phyloP scores from a whole-genome alignment of 1,140 invertebrate species.

The Leptinotarsa undecemlineata region DNA sequence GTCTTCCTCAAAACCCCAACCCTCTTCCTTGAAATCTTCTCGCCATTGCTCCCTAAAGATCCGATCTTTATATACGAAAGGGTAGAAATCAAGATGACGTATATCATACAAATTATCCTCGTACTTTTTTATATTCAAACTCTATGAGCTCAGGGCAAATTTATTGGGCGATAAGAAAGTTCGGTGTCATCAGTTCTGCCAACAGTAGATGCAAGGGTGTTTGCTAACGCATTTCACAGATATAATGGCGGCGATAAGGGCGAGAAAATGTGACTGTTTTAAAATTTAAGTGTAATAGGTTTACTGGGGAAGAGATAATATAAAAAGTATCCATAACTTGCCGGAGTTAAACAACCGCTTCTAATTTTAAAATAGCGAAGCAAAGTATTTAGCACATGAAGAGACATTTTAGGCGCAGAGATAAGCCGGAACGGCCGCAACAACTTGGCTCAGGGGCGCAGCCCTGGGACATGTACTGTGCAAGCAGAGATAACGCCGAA shows the following conservation, averaged over 20 bases:
- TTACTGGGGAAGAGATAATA: slow-evolving; percentile 49
- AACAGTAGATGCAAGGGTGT: slow-evolving; percentile 40
- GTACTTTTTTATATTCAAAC: slow-evolving; percentile 19
- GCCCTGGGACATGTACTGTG: background rate
- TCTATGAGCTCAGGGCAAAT: slow-evolving; percentile 33
- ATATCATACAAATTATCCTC: slow-evolving; percentile 10
- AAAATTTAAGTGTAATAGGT: slow-evolving; percentile 55
- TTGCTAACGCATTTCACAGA: slow-evolving; percentile 46
- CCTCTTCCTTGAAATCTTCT: background rate
- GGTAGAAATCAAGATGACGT: slow-evolving; percentile 12
- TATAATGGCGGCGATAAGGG: slow-evolving; percentile 49
- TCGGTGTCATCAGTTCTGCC: slow-evolving; percentile 50
- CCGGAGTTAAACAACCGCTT: slow-evolving; percentile 47
- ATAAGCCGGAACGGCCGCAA: slow-evolving; percentile 42
- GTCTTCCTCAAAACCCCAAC: too few species aligned
- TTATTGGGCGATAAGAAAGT: slow-evolving; percentile 52
- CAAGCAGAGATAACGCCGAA: background rate
- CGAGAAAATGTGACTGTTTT: slow-evolving; percentile 54
- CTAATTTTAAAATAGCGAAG: slow-evolving; percentile 46
- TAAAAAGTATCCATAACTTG: slow-evolving; percentile 50
- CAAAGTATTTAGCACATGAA: slow-evolving; percentile 45
- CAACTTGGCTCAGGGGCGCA: slow-evolving; percentile 19
- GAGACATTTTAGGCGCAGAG: slow-evolving; percentile 36
- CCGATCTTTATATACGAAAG: background rate
- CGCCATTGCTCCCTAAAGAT: background rate